Evolutionary conservation across 2,797 vertebrate species (phyloP).

Genomic region (Phataginus tricuspis): DNA sequence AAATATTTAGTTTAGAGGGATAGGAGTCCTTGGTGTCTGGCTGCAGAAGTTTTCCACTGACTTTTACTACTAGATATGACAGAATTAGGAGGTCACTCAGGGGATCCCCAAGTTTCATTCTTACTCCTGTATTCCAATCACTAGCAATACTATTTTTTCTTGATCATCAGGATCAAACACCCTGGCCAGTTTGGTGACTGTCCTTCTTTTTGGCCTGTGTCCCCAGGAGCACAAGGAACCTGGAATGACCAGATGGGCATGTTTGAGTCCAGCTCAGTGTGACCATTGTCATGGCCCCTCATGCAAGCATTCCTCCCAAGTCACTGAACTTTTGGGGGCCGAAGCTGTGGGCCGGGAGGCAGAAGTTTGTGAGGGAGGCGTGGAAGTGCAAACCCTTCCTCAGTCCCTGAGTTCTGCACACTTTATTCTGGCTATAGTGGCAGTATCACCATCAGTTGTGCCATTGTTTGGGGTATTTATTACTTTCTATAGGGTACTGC

Average conservation of each 20-base stretch:
- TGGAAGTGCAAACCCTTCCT: neutral
- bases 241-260: neutral
- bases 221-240: neutral
- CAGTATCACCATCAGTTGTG: neutral
- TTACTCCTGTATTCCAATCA: neutral
- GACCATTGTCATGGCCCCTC: neutral
- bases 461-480: neutral
- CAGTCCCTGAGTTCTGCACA: neutral
- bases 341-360: neutral
- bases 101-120: neutral
- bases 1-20: neutral
- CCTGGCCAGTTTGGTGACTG: neutral
- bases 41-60: neutral
- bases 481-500: neutral
- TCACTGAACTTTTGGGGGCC: neutral
- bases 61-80: neutral
- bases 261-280: neutral
- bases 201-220: neutral
- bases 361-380: neutral
- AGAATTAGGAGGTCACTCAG: neutral
- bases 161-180: neutral
- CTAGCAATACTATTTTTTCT: neutral
- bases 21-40: neutral
- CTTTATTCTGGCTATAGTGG: neutral
- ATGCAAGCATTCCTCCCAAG: neutral